Conservation (phyloP, 2,888 invertebrate genomes). For the Stenichneumon culpator region DNA sequence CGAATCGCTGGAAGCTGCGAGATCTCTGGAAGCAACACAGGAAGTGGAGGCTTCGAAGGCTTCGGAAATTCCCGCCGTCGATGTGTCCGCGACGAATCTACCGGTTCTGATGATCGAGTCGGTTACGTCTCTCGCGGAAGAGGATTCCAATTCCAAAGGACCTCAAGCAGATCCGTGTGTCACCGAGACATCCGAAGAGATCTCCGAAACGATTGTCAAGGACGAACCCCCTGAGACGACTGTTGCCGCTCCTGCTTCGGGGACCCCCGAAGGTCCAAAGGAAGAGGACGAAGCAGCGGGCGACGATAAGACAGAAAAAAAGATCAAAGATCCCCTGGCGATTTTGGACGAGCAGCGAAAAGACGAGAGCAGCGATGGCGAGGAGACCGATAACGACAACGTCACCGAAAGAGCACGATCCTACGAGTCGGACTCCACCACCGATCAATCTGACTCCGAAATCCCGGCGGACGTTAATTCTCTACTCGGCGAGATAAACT, state of each 20-base stretch:
- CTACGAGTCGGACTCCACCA: slow-evolving; percentile 79
- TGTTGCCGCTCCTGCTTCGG: neutral
- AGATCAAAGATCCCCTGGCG: slow-evolving; percentile 75
- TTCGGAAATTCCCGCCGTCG: neutral
- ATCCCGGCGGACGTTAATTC: slow-evolving; percentile 78
- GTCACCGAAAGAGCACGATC: slow-evolving; percentile 56
- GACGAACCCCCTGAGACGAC: slow-evolving; percentile 24
- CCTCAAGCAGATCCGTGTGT: neutral
- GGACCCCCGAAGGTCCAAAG: neutral
- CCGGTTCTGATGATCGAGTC: slow-evolving; percentile 48
- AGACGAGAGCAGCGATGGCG: slow-evolving; percentile 74
- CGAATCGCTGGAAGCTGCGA: slow-evolving; percentile 25
- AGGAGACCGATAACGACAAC: slow-evolving; percentile 73
- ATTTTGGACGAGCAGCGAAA: slow-evolving; percentile 68
- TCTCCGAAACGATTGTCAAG: slow-evolving; percentile 46
- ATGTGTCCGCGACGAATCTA: neutral
- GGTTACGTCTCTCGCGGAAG: slow-evolving; percentile 49
- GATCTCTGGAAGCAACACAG: neutral
- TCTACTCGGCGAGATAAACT: slow-evolving; percentile 77
- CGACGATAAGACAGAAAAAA: slow-evolving; percentile 71
- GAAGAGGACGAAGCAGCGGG: slow-evolving; percentile 44
- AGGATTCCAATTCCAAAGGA: neutral
- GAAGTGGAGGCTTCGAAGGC: neutral
- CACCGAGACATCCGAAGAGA: slow-evolving; percentile 31
- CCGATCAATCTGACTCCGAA: slow-evolving; percentile 80